phyloP scores from a whole-genome alignment of 2,797 vertebrate genomes.

The Epinephelus coioides region DNA sequence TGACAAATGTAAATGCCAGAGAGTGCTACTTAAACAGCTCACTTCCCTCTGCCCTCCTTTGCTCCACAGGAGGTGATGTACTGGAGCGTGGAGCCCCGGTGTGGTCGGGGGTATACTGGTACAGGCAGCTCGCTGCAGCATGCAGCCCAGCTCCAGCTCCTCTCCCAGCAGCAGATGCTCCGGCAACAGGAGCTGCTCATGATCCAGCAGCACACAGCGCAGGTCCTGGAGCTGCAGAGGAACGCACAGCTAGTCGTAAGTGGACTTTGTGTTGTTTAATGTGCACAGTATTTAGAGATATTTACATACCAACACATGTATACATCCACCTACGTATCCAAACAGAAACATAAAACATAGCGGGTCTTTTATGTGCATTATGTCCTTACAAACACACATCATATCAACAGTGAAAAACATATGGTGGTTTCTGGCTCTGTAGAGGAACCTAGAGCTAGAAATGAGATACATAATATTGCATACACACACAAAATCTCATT shows the following conservation, averaged over 20 bases:
- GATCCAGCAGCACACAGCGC: constrained; percentile 96
- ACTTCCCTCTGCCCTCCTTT: background rate
- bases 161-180: constrained; percentile 97
- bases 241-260: constrained; percentile 94
- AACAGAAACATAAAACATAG: background rate
- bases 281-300: background rate
- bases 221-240: constrained; percentile 96
- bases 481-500: background rate
- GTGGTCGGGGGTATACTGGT: constrained; percentile 94
- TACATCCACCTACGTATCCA: background rate
- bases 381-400: background rate
- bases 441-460: constrained; percentile 80
- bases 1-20: background rate
- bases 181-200: constrained; percentile 96
- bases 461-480: constrained; percentile 10
- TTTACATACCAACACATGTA: background rate
- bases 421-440: constrained; percentile 70
- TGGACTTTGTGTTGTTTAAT: constrained; percentile 1
- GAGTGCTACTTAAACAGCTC: background rate
- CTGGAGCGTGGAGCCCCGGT: constrained; percentile 93
- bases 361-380: background rate
- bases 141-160: constrained; percentile 96
- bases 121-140: constrained; percentile 94
- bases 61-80: constrained; percentile 87
- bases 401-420: background rate